Evolutionary conservation across 2,113 vertebrate species (phyloP).

Genomic region (Cephalopterus ornatus): DNA sequence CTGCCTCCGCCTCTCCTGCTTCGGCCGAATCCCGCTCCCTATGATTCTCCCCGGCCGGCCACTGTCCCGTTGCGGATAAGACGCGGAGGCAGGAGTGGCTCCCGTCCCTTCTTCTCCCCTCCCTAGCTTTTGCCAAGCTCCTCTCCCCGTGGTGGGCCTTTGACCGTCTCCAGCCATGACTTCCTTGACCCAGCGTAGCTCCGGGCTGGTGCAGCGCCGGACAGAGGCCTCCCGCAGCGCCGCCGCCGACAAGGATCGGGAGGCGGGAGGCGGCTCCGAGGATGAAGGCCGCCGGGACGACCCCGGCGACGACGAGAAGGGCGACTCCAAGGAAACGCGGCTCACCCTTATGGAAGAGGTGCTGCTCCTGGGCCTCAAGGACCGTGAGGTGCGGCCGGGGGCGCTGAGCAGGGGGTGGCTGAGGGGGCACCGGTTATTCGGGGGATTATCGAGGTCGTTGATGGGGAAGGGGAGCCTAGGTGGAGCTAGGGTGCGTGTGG

Average conservation of each 20-base stretch:
- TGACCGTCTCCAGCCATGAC: not conserved
- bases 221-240: not conserved
- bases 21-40: not conserved
- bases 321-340: not conserved
- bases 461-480: not conserved
- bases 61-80: not conserved
- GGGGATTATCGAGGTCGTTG: not conserved
- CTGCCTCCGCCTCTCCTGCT: not conserved
- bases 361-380: not conserved
- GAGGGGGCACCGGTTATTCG: not conserved
- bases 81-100: not conserved
- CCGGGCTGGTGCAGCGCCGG: not conserved
- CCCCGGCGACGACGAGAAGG: not conserved
- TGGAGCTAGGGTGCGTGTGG: not conserved
- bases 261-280: not conserved
- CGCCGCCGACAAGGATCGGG: not conserved
- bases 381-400: not conserved
- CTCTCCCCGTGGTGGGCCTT: not conserved
- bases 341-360: not conserved
- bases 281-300: not conserved
- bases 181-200: not conserved
- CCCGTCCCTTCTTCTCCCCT: not conserved
- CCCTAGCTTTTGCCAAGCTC: not conserved
- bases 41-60: not conserved
- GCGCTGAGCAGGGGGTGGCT: not conserved